Evolutionary conservation across 2,113 vertebrate genomes (phyloP).

Genomic region (Prionailurus viverrinus): DNA sequence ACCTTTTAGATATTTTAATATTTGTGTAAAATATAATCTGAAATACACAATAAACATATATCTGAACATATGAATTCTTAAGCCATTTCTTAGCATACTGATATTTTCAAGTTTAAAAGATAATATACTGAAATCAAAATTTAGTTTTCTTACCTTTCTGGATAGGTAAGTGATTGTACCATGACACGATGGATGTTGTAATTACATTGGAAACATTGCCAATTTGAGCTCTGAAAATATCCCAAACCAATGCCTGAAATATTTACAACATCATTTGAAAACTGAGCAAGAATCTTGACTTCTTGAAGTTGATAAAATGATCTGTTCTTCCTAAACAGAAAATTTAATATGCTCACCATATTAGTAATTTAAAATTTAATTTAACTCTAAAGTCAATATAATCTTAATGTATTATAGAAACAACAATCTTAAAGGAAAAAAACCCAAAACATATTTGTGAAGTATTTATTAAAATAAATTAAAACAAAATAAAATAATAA

Average conservation of each 20-base stretch:
- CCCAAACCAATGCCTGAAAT: constrained; percentile 72
- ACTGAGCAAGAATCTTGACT: constrained; percentile 77
- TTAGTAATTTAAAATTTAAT: constrained; percentile 11
- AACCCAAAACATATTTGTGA: not conserved
- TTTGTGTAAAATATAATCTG: not conserved
- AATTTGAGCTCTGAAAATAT: constrained; percentile 50
- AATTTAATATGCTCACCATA: not conserved
- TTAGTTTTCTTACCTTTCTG: constrained; percentile 77
- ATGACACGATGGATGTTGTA: constrained; percentile 58
- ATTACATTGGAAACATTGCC: not conserved
- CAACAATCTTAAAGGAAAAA: not conserved
- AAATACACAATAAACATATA: not conserved
- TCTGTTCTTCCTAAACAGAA: constrained; percentile 67
- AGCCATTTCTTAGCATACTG: not conserved
- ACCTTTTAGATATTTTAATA: not conserved
- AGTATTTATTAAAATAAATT: not conserved
- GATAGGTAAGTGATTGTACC: constrained; percentile 79
- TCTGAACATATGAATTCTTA: not conserved
- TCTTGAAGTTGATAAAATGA: constrained; percentile 63
- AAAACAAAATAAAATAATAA: not conserved
- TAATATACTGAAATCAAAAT: not conserved
- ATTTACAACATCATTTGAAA: constrained; percentile 63
- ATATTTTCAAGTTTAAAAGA: constrained; percentile 28
- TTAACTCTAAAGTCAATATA: constrained; percentile 25
- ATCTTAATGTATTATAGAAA: not conserved